A percentile compares a stretch with the other conserved stretches of the same genome.
phyloP scores from a whole-genome alignment of 1,140 invertebrate genomes.

The Nylanderia fulva region DNA sequence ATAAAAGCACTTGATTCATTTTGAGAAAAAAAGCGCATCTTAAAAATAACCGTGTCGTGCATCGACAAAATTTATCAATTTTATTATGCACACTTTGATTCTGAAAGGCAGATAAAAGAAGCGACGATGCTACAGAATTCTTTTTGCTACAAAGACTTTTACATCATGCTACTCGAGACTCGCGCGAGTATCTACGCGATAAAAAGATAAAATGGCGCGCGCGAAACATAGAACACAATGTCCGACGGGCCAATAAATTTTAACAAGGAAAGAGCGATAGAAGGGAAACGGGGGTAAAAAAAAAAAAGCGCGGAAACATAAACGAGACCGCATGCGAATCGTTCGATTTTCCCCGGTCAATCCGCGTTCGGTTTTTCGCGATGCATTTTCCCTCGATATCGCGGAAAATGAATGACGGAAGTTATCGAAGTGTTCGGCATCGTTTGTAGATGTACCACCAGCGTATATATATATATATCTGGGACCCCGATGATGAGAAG shows the following conservation, averaged over 20 bases:
- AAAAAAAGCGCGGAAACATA: no score
- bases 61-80: constrained; percentile 27
- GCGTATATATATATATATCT: constrained; percentile 37
- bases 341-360: constrained; percentile 21
- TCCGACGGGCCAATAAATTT: constrained; percentile 30
- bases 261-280: constrained; percentile 37
- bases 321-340: constrained; percentile 8
- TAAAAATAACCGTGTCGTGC: background rate
- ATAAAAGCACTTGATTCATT: background rate
- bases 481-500: constrained; percentile 43
- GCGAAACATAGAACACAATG: background rate
- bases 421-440: background rate
- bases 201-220: constrained; percentile 13
- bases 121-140: background rate
- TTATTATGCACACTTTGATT: constrained; percentile 12
- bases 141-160: constrained; percentile 11
- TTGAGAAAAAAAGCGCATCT: background rate
- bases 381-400: constrained; percentile 16
- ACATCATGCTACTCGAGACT: background rate
- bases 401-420: constrained; percentile 33
- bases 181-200: background rate
- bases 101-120: constrained; percentile 16
- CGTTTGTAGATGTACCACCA: constrained; percentile 9
- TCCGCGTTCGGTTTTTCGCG: constrained; percentile 1
- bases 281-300: background rate